Evolutionary conservation across 2,888 invertebrate genomes (phyloP), one percentile per base, ranked within the genome.

Genomic region (Andrena chrysosceles): DNA sequence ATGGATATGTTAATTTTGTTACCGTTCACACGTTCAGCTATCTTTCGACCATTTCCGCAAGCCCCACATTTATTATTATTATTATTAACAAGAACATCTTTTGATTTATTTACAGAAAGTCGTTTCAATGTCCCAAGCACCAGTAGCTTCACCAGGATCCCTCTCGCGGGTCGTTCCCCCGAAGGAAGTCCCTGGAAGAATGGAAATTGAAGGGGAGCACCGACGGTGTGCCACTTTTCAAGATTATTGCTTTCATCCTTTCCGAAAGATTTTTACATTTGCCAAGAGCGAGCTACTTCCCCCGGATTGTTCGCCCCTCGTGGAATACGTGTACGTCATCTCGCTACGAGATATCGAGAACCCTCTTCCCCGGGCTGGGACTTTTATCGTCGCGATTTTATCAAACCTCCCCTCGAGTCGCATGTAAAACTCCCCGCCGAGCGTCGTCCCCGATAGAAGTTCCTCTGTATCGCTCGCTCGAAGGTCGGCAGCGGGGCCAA

Each of bases 401-500:
- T 67, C 74, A 26, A 67, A 48, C 16, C 16, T 16, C 56, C 63
- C 13, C 49, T 1, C 3, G 23, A 20, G 13, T 67, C 23, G 60
- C 31, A 26, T 56, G 48, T 7, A 69, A 23, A 60, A 49, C n/a
- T 74, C 31, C 23, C 35, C 31, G 5, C 8, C 8, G 4, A 42
- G 4, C 16, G 23, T 2, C 29, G 13, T 23, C 33, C 42, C 35
- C 23, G 1, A 48, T 16, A 23, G 48, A 33, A 52, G 16, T 10
- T 6, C 20, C 29, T 10, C 6, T 10, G 56, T 56, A 31, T 23
- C 59, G 66, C 23, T 33, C 13, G 49, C 16, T 16, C 33, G 49
- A 62, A 16, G 52, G 35, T 54, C 48, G 35, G 13, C 42, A 73
- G 42, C 23, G 35, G 42, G 48, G 69, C 66, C 81, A 81, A 81